These are phyloP conservation scores for Cheilosia scutellata DNA, from an alignment of 2,888 invertebrate genomes.

Conservation along the genomic window DNA sequence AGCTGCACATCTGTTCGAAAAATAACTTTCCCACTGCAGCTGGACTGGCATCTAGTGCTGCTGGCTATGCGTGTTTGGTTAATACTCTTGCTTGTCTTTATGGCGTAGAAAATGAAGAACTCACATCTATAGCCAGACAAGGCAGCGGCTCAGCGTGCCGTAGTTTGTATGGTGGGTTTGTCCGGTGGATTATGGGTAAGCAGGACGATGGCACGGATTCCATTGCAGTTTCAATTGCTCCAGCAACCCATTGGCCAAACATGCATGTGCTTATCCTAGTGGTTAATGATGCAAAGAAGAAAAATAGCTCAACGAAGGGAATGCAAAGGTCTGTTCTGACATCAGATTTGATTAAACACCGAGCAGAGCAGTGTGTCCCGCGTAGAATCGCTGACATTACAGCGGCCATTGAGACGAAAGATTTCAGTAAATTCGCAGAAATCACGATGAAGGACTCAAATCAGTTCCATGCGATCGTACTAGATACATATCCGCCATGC, in stretches of 20 bases:
- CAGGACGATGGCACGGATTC: constrained; percentile 89
- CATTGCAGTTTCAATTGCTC: constrained; percentile 89
- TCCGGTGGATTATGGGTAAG: constrained; percentile 93
- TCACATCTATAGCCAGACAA: constrained; percentile 91
- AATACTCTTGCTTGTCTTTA: constrained; percentile 91
- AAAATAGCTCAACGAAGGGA: constrained; percentile 93
- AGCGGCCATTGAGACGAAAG: constrained; percentile 86
- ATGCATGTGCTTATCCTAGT: constrained; percentile 95
- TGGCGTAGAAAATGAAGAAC: constrained; percentile 89
- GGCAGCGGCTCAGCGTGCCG: constrained; percentile 99
- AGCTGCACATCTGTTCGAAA: constrained; percentile 92
- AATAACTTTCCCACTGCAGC: constrained; percentile 99
- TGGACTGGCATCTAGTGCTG: constrained; percentile 98
- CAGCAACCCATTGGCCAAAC: constrained; percentile 93
- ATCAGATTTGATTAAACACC: constrained; percentile 91
- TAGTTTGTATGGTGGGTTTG: constrained; percentile 97
- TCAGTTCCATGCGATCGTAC: constrained; percentile 96
- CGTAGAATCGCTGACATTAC: constrained; percentile 85
- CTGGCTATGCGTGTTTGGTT: constrained; percentile 98
- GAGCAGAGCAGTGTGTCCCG: constrained; percentile 90
- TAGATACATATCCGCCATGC: constrained; percentile 97
- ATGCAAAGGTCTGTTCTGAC: constrained; percentile 94
- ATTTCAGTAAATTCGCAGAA: constrained; percentile 95
- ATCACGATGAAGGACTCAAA: constrained; percentile 99
- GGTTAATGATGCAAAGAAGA: constrained; percentile 92